Conservation (phyloP, 2,797 vertebrate genomes). For the Danio albolineatus region DNA sequence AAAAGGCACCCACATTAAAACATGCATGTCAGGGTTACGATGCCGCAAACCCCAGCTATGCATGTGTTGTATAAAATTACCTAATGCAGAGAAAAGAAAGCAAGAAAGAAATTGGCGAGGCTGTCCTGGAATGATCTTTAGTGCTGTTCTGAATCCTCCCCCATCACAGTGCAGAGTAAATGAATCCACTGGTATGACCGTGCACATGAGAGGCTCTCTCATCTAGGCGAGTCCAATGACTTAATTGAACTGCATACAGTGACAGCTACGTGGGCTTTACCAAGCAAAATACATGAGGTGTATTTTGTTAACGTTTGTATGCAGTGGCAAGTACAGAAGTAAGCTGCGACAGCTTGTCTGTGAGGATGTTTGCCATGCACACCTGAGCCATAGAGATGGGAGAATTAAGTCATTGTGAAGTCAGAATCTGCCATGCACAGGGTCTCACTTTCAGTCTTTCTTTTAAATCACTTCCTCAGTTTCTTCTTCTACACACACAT, state of each 20-base stretch:
- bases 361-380: constrained; percentile 61
- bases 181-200: constrained; percentile 23
- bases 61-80: background rate
- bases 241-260: constrained; percentile 63
- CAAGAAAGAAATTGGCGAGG: constrained; percentile 23
- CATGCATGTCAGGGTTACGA: constrained; percentile 1
- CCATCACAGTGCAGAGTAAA: background rate
- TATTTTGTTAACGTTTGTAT: constrained; percentile 63
- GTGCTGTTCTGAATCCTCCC: constrained; percentile 43
- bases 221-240: constrained; percentile 59
- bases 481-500: background rate
- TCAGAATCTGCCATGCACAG: constrained; percentile 46
- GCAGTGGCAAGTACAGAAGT: constrained; percentile 56
- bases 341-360: constrained; percentile 53
- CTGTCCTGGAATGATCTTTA: constrained; percentile 52
- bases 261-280: constrained; percentile 41
- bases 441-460: constrained; percentile 19
- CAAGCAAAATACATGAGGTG: constrained; percentile 61
- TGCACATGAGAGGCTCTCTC: constrained; percentile 55
- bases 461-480: background rate
- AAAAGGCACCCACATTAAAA: constrained; percentile 12
- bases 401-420: constrained; percentile 56
- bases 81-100: background rate
- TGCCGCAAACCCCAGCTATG: background rate
- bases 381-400: constrained; percentile 55